These are phyloP conservation scores for Alauda arvensis DNA, from an alignment of 2,797 vertebrate genomes.

Conservation along the genomic window DNA sequence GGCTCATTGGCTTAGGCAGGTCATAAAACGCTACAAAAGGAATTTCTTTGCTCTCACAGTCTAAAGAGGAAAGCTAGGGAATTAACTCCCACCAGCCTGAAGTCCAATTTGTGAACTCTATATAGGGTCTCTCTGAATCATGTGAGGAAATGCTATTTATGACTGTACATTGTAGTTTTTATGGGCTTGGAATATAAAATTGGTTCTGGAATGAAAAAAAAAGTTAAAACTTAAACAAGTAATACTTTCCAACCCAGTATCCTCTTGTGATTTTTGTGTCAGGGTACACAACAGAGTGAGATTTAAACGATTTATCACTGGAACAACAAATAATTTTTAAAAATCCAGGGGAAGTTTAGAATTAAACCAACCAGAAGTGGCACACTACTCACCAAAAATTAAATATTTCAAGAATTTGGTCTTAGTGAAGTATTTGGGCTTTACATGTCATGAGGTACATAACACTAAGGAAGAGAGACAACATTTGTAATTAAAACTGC, in stretches of 20 bases:
- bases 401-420: background rate
- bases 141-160: background rate
- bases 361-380: background rate
- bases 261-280: background rate
- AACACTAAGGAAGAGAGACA: background rate
- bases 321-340: background rate
- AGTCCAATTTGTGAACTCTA: background rate
- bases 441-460: rapidly evolving
- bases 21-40: background rate
- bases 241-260: background rate
- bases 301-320: background rate
- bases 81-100: background rate
- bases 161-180: background rate
- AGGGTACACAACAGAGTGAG: background rate
- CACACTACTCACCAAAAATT: background rate
- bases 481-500: background rate
- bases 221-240: background rate
- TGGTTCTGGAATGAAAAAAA: background rate
- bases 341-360: background rate
- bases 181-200: background rate
- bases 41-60: background rate
- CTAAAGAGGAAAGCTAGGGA: background rate
- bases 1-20: background rate
- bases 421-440: background rate
- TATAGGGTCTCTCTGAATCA: background rate